Base-by-base conservation (phyloP, 1,140 invertebrate species). In the Branchinecta lynchi region DNA sequence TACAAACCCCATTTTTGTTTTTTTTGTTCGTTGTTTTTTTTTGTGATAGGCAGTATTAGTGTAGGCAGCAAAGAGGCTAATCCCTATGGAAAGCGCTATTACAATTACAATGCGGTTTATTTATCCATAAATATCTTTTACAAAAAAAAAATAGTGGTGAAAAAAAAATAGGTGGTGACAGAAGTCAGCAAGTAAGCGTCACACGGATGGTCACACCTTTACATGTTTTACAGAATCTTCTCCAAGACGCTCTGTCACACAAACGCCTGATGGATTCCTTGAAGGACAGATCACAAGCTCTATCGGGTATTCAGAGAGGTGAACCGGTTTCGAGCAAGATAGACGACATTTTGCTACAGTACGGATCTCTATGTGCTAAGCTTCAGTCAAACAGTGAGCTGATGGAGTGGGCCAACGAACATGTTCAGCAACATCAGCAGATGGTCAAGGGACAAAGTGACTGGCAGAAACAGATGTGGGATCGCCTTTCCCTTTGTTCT, bases 221-320 rank as follows among this genome's bases (percentile, higher is more conserved):
- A 7, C 20, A 68, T 7, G n/a, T 65, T 69, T 71, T 66, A 66
- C 65, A 71, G 8, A 66, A 70, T 73, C 7, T 71, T 44, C 44
- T 91, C 43, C 92, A 96, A 82, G 94, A 97, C 80, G 92, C 94
- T 15, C 79, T 86, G 21, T 88, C 89, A 0, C 90, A 96, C 75
- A 94, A 93, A 77, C 82, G 92, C 71, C 85, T 93, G 43, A 86
- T 97, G 66, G 93, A 96, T 79, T 86, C 87, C 71, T 84, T 94
- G 1, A 87, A 88, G 7, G 92, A 96, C 76, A 95, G 93, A 80
- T 90, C 90, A 0, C 86, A 88, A 74, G 83, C 81, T 66, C 75
- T 90, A 77, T 74, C 82, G 80, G 78, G 79, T 82, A 65, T 82
- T 80, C 68, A 84, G 82, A 73, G 8, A 74, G 71, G 65, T 70